Evolutionary conservation across 2,113 vertebrate genomes (phyloP), one percentile per base, ranked within the genome.

Genomic region (Vulpes lagopus): DNA sequence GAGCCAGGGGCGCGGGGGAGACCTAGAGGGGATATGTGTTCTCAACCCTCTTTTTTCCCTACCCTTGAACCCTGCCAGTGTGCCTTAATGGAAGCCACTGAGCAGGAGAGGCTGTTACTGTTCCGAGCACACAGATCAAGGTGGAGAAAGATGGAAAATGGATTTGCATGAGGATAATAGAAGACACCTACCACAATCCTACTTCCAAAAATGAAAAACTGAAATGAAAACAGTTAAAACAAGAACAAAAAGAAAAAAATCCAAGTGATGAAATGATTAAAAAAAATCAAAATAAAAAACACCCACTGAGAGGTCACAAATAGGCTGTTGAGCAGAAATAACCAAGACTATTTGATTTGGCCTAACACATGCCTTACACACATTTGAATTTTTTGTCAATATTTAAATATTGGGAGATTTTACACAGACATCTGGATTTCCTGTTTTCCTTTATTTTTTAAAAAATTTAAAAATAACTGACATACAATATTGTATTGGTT

Each of bases 361-460:
- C 62, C 32, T 89, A 27, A 1, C 53, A 22, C 10, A 20, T 17
- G 38, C 73, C 53, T 92, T 53, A 69, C 6, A 69, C 14, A 32
- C 22, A 27, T 35, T 32, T 57, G 11, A 82, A 65, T 59, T 71
- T 78, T 67, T 43, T 67, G 80, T 8, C 15, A 65, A n/a, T 62
- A 57, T 55, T 92, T 74, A 80, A 95, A 91, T 57, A 81, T 14
- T 43, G 57, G 67, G 25, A 79, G 35, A 57, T 53, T 71, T 86
- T 69, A 69, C 79, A 43, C 17, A 53, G 62, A 88, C 49, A 80
- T 74, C 30, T 85, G 71, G 43, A 95, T 86, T 96, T 97, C 59
- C 59, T 55, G 32, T 89, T 92, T 94, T 80, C 64, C 87, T 84
- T 86, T 43, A 23, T 49, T 27, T 43, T 73, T 73, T 8, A 74